phyloP scores from a whole-genome alignment of 2,888 invertebrate species.

The Clistopyga incitator region DNA sequence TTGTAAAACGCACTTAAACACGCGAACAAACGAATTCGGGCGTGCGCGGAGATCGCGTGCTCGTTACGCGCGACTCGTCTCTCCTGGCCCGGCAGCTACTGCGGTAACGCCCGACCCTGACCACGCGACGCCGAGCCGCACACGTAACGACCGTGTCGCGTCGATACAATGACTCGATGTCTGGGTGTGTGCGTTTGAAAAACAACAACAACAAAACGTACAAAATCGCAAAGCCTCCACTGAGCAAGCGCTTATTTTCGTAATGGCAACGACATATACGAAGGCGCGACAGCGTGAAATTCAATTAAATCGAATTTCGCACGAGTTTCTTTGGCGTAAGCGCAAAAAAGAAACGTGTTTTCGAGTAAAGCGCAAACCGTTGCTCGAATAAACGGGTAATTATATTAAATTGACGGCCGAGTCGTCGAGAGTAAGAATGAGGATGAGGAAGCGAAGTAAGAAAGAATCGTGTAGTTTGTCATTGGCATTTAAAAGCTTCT shows the following conservation, averaged over 20 bases:
- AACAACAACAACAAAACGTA: neutral
- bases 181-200: constrained; percentile 1
- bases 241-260: constrained; percentile 21
- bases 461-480: neutral
- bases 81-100: constrained; percentile 37
- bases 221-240: neutral
- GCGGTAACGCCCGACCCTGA: constrained; percentile 68
- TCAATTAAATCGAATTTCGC: neutral
- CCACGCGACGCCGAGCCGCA: constrained; percentile 63
- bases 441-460: neutral
- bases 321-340: neutral
- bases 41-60: constrained; percentile 58
- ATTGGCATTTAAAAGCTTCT: neutral
- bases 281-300: constrained; percentile 6
- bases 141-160: constrained; percentile 65
- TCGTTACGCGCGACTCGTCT: constrained; percentile 48
- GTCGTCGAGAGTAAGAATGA: neutral
- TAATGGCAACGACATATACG: constrained; percentile 14
- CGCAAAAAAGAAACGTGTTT: constrained; percentile 5
- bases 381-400: neutral
- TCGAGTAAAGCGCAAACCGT: neutral
- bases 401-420: neutral
- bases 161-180: constrained; percentile 56
- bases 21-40: constrained; percentile 60
- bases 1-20: constrained; percentile 48